Evolutionary conservation across 2,888 invertebrate species (phyloP).

Genomic region (Agrochola lota): DNA sequence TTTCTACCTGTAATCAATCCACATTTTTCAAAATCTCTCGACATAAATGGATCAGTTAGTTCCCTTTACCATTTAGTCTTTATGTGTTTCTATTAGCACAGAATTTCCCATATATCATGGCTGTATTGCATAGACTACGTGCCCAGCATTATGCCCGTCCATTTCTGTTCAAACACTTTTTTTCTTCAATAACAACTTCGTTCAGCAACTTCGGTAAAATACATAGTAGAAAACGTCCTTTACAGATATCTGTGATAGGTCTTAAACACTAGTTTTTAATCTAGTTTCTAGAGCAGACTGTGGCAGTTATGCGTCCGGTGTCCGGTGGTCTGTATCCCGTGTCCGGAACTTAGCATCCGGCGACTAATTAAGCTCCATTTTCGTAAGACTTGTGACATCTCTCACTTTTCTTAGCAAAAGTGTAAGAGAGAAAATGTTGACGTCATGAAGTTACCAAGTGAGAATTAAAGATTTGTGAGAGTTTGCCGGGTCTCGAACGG

Average conservation of each 20-base stretch:
- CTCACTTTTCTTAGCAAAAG: constrained; percentile 38
- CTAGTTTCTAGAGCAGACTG: constrained; percentile 66
- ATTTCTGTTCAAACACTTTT: constrained; percentile 43
- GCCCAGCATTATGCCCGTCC: constrained; percentile 24
- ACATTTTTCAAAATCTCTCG: neutral
- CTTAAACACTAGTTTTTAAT: constrained; percentile 54
- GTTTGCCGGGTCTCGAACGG: constrained; percentile 49
- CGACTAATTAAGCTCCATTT: constrained; percentile 25
- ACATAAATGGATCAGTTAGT: neutral
- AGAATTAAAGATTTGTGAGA: constrained; percentile 66
- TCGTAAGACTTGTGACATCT: constrained; percentile 35
- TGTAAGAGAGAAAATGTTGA: constrained; percentile 34
- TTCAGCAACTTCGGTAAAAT: constrained; percentile 47
- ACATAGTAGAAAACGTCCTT: constrained; percentile 57
- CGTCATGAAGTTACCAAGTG: constrained; percentile 46
- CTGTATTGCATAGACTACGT: constrained; percentile 1
- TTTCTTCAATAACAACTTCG: neutral
- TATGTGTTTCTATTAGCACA: constrained; percentile 8
- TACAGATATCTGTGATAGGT: constrained; percentile 41
- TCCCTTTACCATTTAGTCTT: neutral
- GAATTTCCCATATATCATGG: constrained; percentile 12
- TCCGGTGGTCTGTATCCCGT: constrained; percentile 61
- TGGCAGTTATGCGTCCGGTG: constrained; percentile 51
- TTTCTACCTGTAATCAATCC: neutral
- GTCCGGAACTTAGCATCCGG: constrained; percentile 51